Evolutionary conservation across 1,140 invertebrate species (phyloP).

Genomic region (Eueides isabella): DNA sequence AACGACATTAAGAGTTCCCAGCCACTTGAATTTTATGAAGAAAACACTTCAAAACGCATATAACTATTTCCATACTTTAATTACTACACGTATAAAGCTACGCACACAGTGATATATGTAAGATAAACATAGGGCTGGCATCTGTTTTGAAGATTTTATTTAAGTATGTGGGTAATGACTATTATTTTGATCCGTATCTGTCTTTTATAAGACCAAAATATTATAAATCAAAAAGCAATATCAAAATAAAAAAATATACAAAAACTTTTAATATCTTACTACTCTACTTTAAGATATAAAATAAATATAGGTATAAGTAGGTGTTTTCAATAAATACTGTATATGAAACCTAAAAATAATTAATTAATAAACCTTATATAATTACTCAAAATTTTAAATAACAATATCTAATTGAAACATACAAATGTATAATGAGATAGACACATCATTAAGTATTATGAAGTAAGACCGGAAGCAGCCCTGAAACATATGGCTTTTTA

Average conservation of each 20-base stretch:
- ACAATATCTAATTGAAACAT: not conserved
- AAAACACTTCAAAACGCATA: constrained; percentile 80
- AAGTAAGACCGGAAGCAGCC: constrained; percentile 20
- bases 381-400: not conserved
- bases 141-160: constrained; percentile 25
- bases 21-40: constrained; percentile 78
- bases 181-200: not conserved
- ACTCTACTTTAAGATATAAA: no score
- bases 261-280: no score
- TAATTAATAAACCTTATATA: no score
- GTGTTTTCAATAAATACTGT: no score
- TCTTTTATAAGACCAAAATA: not conserved
- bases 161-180: not conserved
- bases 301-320: no score
- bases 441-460: constrained; percentile 6
- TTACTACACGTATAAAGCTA: constrained; percentile 54
- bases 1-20: constrained; percentile 69
- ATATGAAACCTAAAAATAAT: no score
- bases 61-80: constrained; percentile 80
- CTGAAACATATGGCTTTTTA: constrained; percentile 68
- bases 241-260: no score
- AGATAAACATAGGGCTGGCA: constrained; percentile 33
- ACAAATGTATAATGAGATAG: not conserved
- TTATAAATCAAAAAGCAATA: no score
- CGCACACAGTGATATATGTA: constrained; percentile 31